Evolutionary conservation across 2,888 invertebrate genomes (phyloP).

Genomic region (Tetheella fluctuosa): DNA sequence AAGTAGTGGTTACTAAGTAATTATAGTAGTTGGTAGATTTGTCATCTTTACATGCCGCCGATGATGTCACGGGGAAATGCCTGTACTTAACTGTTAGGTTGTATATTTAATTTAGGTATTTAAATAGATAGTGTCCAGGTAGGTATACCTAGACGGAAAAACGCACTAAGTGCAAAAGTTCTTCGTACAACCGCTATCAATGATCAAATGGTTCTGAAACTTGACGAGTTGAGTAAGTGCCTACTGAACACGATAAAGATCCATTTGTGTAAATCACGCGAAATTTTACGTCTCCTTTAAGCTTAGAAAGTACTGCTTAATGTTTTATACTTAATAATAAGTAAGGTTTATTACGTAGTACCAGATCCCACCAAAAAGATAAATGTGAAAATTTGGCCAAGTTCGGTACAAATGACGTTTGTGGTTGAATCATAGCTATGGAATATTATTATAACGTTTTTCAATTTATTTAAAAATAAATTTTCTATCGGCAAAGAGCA

Average conservation of each 20-base stretch:
- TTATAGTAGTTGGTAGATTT: not conserved
- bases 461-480: too few relatives aligned
- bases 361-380: too few relatives aligned
- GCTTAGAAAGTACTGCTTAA: not conserved
- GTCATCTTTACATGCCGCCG: not conserved
- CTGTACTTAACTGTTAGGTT: too few relatives aligned
- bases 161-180: conserved; percentile 8
- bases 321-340: too few relatives aligned
- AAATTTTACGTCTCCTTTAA: conserved; percentile 1
- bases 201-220: not conserved
- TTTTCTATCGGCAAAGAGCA: too few relatives aligned
- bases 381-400: too few relatives aligned
- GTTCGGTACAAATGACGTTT: too few relatives aligned
- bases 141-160: not conserved
- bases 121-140: not conserved
- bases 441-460: too few relatives aligned
- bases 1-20: too few relatives aligned
- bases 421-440: too few relatives aligned
- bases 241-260: conserved; percentile 1
- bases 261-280: conserved; percentile 3
- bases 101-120: too few relatives aligned
- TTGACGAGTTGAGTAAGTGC: not conserved
- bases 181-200: not conserved
- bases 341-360: too few relatives aligned
- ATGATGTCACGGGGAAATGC: not conserved